Evolutionary conservation across 2,888 invertebrate genomes (phyloP).

Genomic region (Sialis fuliginosa): DNA sequence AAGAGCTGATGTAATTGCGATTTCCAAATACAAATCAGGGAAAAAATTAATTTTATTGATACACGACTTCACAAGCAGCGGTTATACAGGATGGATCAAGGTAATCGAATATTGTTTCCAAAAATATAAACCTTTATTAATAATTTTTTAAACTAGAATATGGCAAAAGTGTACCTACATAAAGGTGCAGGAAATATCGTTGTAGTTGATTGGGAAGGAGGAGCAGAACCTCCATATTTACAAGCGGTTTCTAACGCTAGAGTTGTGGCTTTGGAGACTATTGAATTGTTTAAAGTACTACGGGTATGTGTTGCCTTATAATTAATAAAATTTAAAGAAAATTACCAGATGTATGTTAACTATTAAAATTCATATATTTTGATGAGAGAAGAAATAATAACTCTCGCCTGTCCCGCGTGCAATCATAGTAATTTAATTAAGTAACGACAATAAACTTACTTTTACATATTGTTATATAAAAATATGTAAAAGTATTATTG

Average conservation of each 20-base stretch:
- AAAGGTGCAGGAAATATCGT: slow-evolving; percentile 23
- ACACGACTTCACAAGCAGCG: slow-evolving; percentile 27
- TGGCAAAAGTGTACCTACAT: slow-evolving; percentile 11
- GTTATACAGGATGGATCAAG: slow-evolving; percentile 26
- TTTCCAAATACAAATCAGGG: too few relatives aligned
- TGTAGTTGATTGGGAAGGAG: slow-evolving; percentile 32
- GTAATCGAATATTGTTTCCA: slow-evolving; percentile 12
- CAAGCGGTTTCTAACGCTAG: slow-evolving; percentile 38
- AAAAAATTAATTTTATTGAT: slow-evolving; percentile 18
- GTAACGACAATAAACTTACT: too few relatives aligned
- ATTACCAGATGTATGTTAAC: too few relatives aligned
- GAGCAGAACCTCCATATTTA: slow-evolving; percentile 31
- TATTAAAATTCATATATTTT: too few relatives aligned
- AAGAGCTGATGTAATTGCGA: too few relatives aligned
- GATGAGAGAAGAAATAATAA: slow-evolving; percentile 5
- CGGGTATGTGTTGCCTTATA: slow-evolving; percentile 15
- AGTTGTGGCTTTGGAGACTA: slow-evolving; percentile 32
- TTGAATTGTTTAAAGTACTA: slow-evolving; percentile 23
- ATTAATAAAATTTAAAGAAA: too few relatives aligned
- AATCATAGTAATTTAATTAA: too few relatives aligned
- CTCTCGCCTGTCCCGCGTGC: slow-evolving; percentile 11
- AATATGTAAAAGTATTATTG: too few relatives aligned
- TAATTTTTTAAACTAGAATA: slow-evolving; percentile 10
- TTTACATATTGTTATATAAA: too few relatives aligned
- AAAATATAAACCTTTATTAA: not conserved